phyloP scores from a whole-genome alignment of 2,797 vertebrate genomes.

The Sebastes aleutianus region DNA sequence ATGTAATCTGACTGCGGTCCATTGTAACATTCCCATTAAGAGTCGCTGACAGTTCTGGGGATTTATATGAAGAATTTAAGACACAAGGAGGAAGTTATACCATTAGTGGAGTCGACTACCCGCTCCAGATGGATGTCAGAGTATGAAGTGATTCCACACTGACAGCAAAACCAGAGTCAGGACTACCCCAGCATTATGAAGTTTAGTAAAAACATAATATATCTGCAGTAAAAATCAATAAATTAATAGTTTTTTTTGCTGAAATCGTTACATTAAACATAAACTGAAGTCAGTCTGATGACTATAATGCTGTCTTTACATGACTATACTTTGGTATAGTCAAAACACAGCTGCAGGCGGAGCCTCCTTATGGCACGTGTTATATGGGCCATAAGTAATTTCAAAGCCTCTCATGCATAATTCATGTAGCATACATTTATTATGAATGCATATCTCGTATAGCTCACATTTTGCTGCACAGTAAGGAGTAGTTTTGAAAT shows the following conservation, averaged over 20 bases:
- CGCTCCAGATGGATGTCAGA: not conserved
- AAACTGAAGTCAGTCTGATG: not conserved
- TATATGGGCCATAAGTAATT: slow-evolving; percentile 39
- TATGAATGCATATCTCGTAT: slow-evolving; percentile 28
- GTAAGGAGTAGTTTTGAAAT: not conserved
- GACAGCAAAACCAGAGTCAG: not conserved
- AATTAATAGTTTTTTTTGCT: not conserved
- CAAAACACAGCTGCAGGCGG: slow-evolving; percentile 12
- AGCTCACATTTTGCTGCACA: slow-evolving; percentile 11
- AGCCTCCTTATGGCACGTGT: not conserved
- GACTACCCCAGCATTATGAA: not conserved
- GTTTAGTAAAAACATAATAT: not conserved
- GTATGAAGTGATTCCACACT: not conserved
- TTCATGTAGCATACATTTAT: slow-evolving; percentile 45
- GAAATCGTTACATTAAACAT: not conserved
- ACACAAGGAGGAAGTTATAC: not conserved
- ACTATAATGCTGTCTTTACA: not conserved
- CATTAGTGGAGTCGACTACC: not conserved
- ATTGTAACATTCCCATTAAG: not conserved
- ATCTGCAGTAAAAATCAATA: not conserved
- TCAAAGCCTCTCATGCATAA: slow-evolving; percentile 40
- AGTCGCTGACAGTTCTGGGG: not conserved
- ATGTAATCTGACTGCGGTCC: slow-evolving; percentile 13
- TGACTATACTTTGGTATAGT: not conserved
- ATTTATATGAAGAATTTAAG: not conserved